These are phyloP conservation scores for Balaenoptera acutorostrata DNA, from an alignment of 2,113 vertebrate genomes.

Conservation along the genomic window DNA sequence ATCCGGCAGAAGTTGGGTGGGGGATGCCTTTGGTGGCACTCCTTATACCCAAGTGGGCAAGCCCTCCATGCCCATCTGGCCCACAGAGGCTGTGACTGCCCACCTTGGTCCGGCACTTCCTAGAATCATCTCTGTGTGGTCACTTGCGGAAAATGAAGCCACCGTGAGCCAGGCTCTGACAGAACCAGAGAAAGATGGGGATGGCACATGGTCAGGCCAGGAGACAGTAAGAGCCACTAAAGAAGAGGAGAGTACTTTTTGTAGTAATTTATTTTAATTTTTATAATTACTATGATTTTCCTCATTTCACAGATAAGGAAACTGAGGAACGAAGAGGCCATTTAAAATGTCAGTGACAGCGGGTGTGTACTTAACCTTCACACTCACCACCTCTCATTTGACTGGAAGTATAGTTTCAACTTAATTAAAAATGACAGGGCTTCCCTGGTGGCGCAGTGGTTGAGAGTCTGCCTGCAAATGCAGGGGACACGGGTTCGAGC, in stretches of 20 bases:
- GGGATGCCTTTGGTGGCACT: not conserved
- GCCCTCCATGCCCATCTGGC: not conserved
- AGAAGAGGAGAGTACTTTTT: not conserved
- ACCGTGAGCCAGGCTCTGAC: not conserved
- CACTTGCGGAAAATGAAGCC: not conserved
- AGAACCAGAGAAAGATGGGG: not conserved
- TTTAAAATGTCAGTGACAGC: not conserved
- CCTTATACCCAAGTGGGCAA: not conserved
- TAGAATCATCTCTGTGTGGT: not conserved
- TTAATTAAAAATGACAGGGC: conserved; percentile 34
- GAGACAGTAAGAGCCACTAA: not conserved
- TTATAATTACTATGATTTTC: not conserved
- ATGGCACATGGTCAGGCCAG: not conserved
- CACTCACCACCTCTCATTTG: not conserved
- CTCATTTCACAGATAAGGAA: not conserved
- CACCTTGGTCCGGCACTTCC: too few species aligned
- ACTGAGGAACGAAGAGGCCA: not conserved
- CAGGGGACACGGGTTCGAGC: too few species aligned
- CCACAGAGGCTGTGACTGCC: not conserved
- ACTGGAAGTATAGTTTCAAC: not conserved
- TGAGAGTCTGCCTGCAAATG: too few species aligned
- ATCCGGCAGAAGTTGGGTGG: not conserved
- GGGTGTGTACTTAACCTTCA: not conserved
- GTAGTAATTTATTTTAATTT: not conserved
- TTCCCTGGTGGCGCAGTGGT: too few species aligned